Evolutionary conservation across 2,113 vertebrate genomes (phyloP).

Genomic region (Tichodroma muraria): DNA sequence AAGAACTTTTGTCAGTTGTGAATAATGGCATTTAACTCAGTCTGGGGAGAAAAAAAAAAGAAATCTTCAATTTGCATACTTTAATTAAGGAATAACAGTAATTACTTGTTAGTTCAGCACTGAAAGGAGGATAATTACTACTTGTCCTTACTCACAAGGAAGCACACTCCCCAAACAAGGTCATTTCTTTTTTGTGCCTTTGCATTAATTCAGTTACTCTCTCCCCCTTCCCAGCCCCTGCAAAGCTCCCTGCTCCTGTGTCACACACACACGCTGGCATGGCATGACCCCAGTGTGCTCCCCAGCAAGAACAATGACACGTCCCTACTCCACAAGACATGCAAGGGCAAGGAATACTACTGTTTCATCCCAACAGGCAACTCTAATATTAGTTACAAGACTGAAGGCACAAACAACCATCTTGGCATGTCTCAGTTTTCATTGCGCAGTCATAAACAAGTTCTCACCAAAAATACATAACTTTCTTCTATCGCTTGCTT

Average conservation of each 20-base stretch:
- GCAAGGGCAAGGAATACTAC: neutral
- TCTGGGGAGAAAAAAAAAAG: neutral
- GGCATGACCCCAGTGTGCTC: neutral
- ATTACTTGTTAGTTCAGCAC: conserved; percentile 51
- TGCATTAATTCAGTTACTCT: conserved; percentile 36
- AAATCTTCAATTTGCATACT: conserved; percentile 24
- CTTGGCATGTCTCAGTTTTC: neutral
- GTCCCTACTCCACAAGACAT: neutral
- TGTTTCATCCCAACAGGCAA: neutral
- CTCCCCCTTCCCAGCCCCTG: neutral
- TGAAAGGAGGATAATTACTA: conserved; percentile 63
- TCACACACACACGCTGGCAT: neutral
- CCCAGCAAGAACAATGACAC: neutral
- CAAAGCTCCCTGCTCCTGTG: neutral
- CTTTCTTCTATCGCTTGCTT: neutral
- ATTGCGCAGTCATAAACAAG: neutral
- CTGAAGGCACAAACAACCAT: neutral
- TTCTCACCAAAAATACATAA: neutral
- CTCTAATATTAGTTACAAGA: neutral
- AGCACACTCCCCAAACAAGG: conserved; percentile 47
- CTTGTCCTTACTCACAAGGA: conserved; percentile 55
- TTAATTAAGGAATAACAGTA: conserved; percentile 56
- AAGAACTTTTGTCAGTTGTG: conserved; percentile 3
- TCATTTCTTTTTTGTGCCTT: conserved; percentile 52
- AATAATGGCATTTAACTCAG: conserved; percentile 34